Evolutionary conservation across 1,140 invertebrate genomes (phyloP).

Genomic region (Panagrolaimus sp.): DNA sequence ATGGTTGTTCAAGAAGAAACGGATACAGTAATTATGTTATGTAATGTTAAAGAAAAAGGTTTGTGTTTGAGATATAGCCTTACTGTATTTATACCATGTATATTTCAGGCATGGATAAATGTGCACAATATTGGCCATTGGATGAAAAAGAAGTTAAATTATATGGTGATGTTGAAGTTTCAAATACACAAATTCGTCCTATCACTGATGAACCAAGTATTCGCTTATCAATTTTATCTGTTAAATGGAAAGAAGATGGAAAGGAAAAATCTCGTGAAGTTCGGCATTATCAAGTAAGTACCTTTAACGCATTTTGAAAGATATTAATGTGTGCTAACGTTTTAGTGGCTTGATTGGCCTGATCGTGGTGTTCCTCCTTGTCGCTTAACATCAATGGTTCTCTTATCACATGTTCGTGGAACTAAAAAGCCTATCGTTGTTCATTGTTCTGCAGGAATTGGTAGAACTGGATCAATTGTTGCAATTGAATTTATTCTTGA

Average conservation of each 20-base stretch:
- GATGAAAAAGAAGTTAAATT: conserved; percentile 19
- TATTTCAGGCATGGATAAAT: neutral
- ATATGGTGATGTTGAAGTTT: conserved; percentile 23
- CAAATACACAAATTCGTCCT: conserved; percentile 17
- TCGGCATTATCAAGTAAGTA: conserved; percentile 21
- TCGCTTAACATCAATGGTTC: conserved; percentile 24
- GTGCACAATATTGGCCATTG: conserved; percentile 36
- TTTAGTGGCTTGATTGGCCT: conserved; percentile 29
- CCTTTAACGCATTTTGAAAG: too few relatives aligned
- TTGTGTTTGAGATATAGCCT: too few relatives aligned
- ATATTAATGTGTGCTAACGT: too few relatives aligned
- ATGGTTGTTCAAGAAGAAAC: conserved; percentile 41
- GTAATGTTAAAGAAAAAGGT: conserved; percentile 37
- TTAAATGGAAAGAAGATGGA: conserved; percentile 19
- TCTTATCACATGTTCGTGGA: conserved; percentile 32
- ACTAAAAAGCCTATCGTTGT: conserved; percentile 43
- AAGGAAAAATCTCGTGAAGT: conserved; percentile 18
- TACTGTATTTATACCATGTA: too few relatives aligned
- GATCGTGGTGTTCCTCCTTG: conserved; percentile 37
- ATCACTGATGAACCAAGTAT: conserved; percentile 17
- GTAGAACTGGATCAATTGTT: conserved; percentile 39
- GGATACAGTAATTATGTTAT: conserved; percentile 41
- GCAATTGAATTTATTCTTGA: conserved; percentile 42
- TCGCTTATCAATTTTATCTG: neutral
- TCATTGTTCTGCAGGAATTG: conserved; percentile 42